These are phyloP conservation scores for Leucophora obtusa DNA, from an alignment of 2,888 invertebrate species.

Conservation along the genomic window DNA sequence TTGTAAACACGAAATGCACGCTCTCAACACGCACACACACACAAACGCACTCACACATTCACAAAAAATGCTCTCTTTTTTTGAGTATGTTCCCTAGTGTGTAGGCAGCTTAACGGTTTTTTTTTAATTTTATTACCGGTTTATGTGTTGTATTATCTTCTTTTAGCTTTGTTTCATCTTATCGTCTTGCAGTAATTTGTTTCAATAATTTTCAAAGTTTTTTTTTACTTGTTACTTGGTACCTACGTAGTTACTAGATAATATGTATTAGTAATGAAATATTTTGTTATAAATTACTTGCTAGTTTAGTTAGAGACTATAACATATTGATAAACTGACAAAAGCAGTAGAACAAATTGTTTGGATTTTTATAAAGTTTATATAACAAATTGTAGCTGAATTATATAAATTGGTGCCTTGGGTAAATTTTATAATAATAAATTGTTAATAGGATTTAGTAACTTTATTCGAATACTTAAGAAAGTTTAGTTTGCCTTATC, in stretches of 20 bases:
- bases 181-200: conserved; percentile 46
- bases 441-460: too few species aligned
- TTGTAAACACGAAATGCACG: too few species aligned
- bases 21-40: too few species aligned
- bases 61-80: conserved; percentile 40
- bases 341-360: not conserved
- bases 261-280: not conserved
- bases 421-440: too few species aligned
- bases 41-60: too few species aligned
- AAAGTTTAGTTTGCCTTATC: too few species aligned
- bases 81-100: too few species aligned
- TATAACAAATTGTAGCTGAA: not conserved
- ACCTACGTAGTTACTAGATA: not conserved
- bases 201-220: conserved; percentile 51
- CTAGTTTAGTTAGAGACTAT: not conserved
- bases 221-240: conserved; percentile 17
- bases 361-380: not conserved
- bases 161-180: conserved; percentile 21
- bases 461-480: too few species aligned
- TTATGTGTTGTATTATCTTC: conserved; percentile 52
- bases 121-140: conserved; percentile 59
- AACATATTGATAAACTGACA: not conserved
- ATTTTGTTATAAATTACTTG: not conserved
- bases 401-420: too few species aligned
- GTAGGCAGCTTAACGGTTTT: too few species aligned